Evolutionary conservation across 1,140 invertebrate species (phyloP), one percentile per base, ranked within the genome.

Genomic region (Drosophila bocki): DNA sequence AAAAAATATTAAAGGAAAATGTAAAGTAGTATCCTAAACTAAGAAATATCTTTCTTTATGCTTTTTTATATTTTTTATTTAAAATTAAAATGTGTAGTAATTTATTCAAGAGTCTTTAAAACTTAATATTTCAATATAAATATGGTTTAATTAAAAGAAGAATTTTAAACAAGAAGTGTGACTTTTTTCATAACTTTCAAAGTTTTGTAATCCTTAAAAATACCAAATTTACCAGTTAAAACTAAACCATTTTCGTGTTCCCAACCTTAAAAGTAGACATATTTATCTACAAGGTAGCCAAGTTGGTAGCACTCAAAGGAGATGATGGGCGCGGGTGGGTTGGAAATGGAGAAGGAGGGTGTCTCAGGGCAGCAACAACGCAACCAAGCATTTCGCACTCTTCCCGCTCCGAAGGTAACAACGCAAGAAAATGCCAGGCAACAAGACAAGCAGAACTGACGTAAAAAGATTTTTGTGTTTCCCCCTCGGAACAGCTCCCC

Each of bases 371-470:
- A 63, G 60, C 60, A 70, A 70, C 77, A 63, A 58, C 62, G 63
- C 78, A 80, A 48, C 86, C 82, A 91, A 90, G 81, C 85, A 85
- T 90, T 90, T 77, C 81, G 76, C 60, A 68, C 70, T 63, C 72
- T 67, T 77, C 65, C 45, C 65, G 44, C 68, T 69, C 62, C 59
- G 86, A 90, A 90, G 85, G 85, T 90, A 90, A 90, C 85, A 90
- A 91, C 86, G 85, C 85, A 91, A 91, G 86, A 91, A 91, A 91
- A 91, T 91, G 87, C 87, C 87, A 90, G 72, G 75, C 90, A 90
- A 72, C 85, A 91, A 91, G 88, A 91, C 88, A 91, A 84, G 84
- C 90, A 91, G 88, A 91, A 91, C 88, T 88, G 90, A 91, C 85
- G 80, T 86, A 85, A 91, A 91, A 91, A 91, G 87, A 91, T 91